These are phyloP conservation scores for Choristoneura fumiferana DNA, from an alignment of 1,140 invertebrate genomes.

Conservation along the genomic window DNA sequence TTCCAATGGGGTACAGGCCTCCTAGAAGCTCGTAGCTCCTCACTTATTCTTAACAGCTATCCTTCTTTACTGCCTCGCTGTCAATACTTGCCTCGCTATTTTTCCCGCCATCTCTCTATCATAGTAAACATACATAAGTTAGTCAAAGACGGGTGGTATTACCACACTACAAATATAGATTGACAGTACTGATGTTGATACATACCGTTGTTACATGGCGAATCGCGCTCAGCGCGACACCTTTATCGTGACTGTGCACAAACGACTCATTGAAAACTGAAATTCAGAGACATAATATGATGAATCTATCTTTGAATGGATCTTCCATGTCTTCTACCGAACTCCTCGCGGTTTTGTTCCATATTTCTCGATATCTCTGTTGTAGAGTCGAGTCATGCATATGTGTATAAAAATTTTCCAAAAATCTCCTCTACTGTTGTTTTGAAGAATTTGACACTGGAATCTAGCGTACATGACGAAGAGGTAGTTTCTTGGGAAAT, in stretches of 20 bases:
- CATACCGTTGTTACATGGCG: too few relatives aligned
- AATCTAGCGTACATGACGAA: slow-evolving; percentile 44
- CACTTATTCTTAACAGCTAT: too few relatives aligned
- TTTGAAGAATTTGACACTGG: slow-evolving; percentile 62
- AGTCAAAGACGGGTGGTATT: too few relatives aligned
- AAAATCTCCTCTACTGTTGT: slow-evolving; percentile 61
- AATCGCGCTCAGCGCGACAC: too few relatives aligned
- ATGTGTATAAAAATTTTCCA: slow-evolving; percentile 49
- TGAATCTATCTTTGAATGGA: slow-evolving; percentile 58
- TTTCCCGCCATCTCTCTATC: too few relatives aligned
- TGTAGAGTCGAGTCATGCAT: slow-evolving; percentile 64
- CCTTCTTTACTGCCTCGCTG: too few relatives aligned
- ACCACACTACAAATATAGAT: too few relatives aligned
- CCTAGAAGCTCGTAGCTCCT: too few relatives aligned
- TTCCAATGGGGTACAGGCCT: too few relatives aligned
- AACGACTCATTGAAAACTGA: slow-evolving; percentile 18
- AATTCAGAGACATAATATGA: slow-evolving; percentile 49
- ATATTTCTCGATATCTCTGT: slow-evolving; percentile 51
- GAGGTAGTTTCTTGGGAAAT: slow-evolving; percentile 49
- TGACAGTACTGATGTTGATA: too few relatives aligned
- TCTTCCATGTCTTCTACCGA: slow-evolving; percentile 53
- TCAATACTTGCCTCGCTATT: too few relatives aligned
- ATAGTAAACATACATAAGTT: too few relatives aligned
- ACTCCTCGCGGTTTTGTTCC: slow-evolving; percentile 47
- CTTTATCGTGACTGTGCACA: slow-evolving; percentile 1